Conservation (phyloP, 2,888 invertebrate genomes). For the Digitonthophagus gazella region DNA sequence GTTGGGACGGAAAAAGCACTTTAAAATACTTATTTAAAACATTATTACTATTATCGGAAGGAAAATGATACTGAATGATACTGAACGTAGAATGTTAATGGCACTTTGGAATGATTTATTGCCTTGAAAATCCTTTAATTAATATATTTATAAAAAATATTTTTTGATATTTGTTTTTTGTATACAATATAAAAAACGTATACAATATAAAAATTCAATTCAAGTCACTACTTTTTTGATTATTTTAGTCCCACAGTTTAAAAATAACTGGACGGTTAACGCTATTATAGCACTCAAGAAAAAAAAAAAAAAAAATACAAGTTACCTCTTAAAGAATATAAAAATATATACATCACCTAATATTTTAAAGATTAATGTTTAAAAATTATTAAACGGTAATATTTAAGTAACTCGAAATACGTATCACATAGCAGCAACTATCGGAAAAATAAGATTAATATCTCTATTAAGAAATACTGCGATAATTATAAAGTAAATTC, state of each 20-base stretch:
- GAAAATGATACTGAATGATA: conserved; percentile 1
- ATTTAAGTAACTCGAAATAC: neutral
- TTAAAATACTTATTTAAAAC: no score
- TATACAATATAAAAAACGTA: conserved; percentile 5
- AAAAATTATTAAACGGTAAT: neutral
- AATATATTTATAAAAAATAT: no score
- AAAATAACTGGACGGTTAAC: no score
- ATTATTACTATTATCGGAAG: no score
- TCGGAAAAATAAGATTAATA: neutral
- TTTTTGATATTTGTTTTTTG: no score
- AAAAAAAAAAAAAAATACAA: no score
- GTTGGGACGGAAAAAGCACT: no score
- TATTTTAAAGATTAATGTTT: neutral
- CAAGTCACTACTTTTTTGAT: no score
- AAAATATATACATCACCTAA: neutral
- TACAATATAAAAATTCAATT: neutral
- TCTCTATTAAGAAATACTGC: neutral
- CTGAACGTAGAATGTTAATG: neutral
- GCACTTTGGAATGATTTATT: conserved; percentile 2
- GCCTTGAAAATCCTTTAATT: no score
- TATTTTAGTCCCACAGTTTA: no score
- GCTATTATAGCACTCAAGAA: no score
- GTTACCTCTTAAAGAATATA: neutral
- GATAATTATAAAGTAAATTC: no score
- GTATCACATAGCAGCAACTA: neutral